Base-by-base conservation (phyloP, 2,888 invertebrate species). In the Dusona sp. region DNA sequence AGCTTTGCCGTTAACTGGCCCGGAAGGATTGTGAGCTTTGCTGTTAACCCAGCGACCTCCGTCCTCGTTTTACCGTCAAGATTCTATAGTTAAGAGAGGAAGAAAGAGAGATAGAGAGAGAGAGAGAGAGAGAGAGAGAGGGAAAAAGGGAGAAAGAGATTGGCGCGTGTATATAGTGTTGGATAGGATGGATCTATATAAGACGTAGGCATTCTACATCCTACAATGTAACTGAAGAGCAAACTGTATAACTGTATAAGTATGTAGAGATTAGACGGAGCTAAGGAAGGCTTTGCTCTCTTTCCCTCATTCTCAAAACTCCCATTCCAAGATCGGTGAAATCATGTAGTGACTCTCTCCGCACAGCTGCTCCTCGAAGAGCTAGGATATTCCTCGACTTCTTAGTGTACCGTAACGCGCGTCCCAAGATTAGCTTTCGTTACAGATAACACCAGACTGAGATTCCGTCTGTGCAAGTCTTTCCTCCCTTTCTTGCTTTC, bases 341-440 rank as follows among this genome's bases (percentile, higher is more conserved):
- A 91, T 92, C 92, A 91, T 92, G 92, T 93, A 92, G 90, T 90
- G 90, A 90, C 88, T 91, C 75, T 74, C 72, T 61, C 88, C 86
- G 73, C 57, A 78, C 74, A 84, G 89, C 87, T 88, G 88, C 89
- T 85, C 88, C 29, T 88, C 48, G 87, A 88, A 88, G 72, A 89
- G 87, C 88, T 82, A 87, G 89, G 88, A 79, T 81, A 84, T 91
- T 89, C 90, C 89, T 90, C 89, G 91, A 90, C 91, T 91, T 90
- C 91, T 92, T 91, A 91, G 90, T 82, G 67, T 68, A 61, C 64
- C 81, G 79, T 83, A 83, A 83, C 83, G 64, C 79, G 67, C 79
- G 78, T 67, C 45, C 89, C 82, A 87, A 92, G 92, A 93, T 93
- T 92, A 93, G 91, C 91, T 93, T 84, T 91, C 91, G 92, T 92